Base-by-base conservation (phyloP, 35 echinoderm and acorn worm species). In the Stichopus chloronotus region DNA sequence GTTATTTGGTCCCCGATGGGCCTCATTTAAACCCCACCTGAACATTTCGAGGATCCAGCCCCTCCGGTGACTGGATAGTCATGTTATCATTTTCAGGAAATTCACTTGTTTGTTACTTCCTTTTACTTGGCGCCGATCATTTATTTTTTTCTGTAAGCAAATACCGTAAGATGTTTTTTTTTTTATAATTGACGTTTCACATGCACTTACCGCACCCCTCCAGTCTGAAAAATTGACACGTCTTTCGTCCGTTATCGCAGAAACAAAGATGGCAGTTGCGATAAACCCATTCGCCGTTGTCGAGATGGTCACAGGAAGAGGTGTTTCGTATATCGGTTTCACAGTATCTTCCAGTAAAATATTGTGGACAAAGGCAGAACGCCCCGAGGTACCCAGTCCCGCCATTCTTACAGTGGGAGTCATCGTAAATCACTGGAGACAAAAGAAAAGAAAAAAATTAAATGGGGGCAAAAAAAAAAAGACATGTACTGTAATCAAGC, bases 321-420 rank as follows among this genome's bases (percentile, higher is more conserved):
- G 58, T 61, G 12, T 87, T 91, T 7, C 81, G 78, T 5, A 25
- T 56, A n/a, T 92, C 78, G 3, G 10, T 83, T 86, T 96, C 93
- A 52, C 95, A 96, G 72, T 92, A 96, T 5, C 90, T 93, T 16
- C 95, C 95, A 23, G 25, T 88, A 30, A 68, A 96, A 5, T 76
- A 71, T 57, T 61, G 56, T 53, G 74, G 84, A 76, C 95, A 96
- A 16, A 94, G 22, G 53, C 95, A 96, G 79, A 96, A 96, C 3
- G 90, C 55, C 20, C 91, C 85, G 5, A 96, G 85, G 78, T 92
- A 92, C 5, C 93, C 93, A 5, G 90, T 96, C 20, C 95, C 95
- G 8, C 95, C 95, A 65, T 96, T 96, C 22, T 55, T 57, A 55
- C 95, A 96, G 43, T 96, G 95, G 4, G 92, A 91, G 21, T 88